Percentiles rank a stretch among this genome's conserved stretches.
Evolutionary conservation across 1,140 invertebrate species (phyloP).

Genomic region (Nasonia vitripennis): DNA sequence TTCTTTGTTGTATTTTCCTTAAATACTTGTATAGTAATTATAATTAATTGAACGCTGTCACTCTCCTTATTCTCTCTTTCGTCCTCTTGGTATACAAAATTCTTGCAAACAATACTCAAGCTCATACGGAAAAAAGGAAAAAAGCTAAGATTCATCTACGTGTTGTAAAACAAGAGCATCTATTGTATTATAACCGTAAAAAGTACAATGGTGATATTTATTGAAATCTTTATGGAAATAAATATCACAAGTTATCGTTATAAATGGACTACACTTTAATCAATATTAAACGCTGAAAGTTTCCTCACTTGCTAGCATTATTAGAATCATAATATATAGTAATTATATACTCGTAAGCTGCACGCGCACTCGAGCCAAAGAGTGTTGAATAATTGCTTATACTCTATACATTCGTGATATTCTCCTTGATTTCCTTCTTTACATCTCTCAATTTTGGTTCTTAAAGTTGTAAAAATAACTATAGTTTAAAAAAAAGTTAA

Average conservation of each 20-base stretch:
- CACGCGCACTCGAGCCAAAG: background rate
- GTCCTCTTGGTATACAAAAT: background rate
- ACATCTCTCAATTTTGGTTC: conserved; percentile 48
- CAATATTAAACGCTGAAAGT: background rate
- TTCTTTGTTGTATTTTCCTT: background rate
- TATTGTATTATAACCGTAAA: background rate
- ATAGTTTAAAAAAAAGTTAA: background rate
- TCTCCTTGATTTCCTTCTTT: conserved; percentile 24
- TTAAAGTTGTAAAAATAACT: conserved; percentile 42
- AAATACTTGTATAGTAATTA: background rate
- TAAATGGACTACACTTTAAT: conserved; percentile 1
- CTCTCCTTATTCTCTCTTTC: background rate
- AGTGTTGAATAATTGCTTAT: conserved; percentile 4
- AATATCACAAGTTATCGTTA: conserved; percentile 26
- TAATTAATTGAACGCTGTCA: background rate
- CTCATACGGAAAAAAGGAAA: background rate
- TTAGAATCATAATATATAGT: conserved; percentile 9
- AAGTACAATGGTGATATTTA: conserved; percentile 1
- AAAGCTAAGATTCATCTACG: background rate
- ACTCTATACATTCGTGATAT: conserved; percentile 24
- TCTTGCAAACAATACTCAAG: background rate
- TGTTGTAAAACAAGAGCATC: background rate
- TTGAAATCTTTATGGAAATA: background rate
- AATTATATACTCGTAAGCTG: conserved; percentile 15
- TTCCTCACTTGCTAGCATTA: background rate